phyloP scores from a whole-genome alignment of 2,888 invertebrate genomes.

The Elysia crispata region DNA sequence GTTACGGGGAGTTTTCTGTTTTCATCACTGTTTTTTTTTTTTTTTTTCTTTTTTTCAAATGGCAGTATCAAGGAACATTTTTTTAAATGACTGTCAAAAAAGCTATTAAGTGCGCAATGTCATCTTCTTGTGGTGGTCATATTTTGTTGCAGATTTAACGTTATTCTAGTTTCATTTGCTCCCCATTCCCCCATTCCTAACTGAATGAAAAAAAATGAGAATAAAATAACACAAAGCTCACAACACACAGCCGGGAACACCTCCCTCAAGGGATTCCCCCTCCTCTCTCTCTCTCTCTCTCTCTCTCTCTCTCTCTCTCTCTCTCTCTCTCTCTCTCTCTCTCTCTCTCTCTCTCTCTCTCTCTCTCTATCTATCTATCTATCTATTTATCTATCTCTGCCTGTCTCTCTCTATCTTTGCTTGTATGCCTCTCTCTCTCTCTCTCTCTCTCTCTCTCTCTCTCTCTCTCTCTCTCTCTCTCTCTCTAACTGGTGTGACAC shows the following conservation, averaged over 20 bases:
- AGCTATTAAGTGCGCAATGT: too few relatives aligned
- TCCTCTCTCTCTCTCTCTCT: background rate
- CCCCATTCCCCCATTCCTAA: too few relatives aligned
- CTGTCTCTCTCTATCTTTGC: background rate
- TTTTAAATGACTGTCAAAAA: background rate
- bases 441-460: slow-evolving; percentile 60
- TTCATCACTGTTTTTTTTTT: too few relatives aligned
- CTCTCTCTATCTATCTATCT: slow-evolving; percentile 24
- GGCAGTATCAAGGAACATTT: background rate
- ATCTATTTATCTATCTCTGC: slow-evolving; percentile 3
- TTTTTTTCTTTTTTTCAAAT: too few relatives aligned
- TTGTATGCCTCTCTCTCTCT: slow-evolving; percentile 4
- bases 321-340: slow-evolving; percentile 12
- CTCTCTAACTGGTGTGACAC: too few relatives aligned
- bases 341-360: slow-evolving; percentile 5
- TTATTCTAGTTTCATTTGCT: too few relatives aligned
- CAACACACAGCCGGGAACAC: background rate
- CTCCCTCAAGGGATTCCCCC: background rate
- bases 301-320: slow-evolving; percentile 6
- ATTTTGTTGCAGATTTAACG: too few relatives aligned
- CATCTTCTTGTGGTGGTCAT: too few relatives aligned
- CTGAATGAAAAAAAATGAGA: too few relatives aligned
- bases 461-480: too few relatives aligned
- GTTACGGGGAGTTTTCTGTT: too few relatives aligned
- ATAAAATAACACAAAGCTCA: background rate